Evolutionary conservation across 2,113 vertebrate species (phyloP).

Genomic region (Engraulis encrasicolus): DNA sequence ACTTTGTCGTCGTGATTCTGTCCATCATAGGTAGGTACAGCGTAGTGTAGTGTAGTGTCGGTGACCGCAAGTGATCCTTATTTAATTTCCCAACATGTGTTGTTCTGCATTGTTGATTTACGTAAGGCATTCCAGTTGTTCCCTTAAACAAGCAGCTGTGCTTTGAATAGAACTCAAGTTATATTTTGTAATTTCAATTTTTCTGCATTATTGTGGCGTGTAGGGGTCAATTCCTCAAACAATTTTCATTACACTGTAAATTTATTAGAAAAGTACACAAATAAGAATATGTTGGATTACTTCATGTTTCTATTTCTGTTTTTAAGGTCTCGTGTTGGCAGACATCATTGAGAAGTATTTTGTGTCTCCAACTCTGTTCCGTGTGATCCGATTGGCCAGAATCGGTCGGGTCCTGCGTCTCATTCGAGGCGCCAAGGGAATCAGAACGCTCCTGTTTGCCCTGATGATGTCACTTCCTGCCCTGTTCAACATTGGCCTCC

Average conservation of each 20-base stretch:
- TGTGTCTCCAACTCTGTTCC: conserved; percentile 90
- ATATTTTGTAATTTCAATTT: not conserved
- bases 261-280: too few relatives aligned
- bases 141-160: not conserved
- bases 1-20: conserved; percentile 94
- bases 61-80: not conserved
- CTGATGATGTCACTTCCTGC: conserved; percentile 98
- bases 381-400: conserved; percentile 91
- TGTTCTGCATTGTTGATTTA: not conserved
- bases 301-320: not conserved
- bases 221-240: too few relatives aligned
- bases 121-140: not conserved
- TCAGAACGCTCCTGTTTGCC: conserved; percentile 93
- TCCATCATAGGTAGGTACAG: conserved; percentile 87
- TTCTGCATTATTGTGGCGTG: too few relatives aligned
- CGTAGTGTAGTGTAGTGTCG: too few relatives aligned
- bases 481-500: conserved; percentile 94
- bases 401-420: conserved; percentile 90
- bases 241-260: too few relatives aligned
- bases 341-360: conserved; percentile 97
- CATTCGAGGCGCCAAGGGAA: conserved; percentile 92
- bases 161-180: not conserved
- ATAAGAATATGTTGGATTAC: too few relatives aligned
- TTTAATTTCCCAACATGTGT: not conserved
- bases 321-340: conserved; percentile 84